Base-by-base conservation (phyloP, 2,888 invertebrate genomes). In the Quadroppia sp. region DNA sequence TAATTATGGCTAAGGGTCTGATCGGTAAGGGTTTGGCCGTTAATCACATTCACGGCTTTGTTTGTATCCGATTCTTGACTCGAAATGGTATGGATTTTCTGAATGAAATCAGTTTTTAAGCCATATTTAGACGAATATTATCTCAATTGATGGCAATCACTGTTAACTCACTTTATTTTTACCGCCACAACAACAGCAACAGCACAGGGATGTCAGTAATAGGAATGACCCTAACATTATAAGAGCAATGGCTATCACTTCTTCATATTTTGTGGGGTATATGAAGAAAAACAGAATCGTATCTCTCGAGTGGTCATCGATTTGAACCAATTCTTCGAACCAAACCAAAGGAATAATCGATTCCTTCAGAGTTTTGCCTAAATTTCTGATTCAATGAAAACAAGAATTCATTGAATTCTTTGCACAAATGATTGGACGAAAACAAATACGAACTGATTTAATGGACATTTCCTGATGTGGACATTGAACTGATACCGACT, bases 181-280 rank as follows among this genome's bases (percentile, higher is more conserved):
- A 40, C 69, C 45, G 25, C 69, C 45, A 45, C 69, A 69, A 61
- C 50, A 74, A 71, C 74, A 74, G 40, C 74, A 71, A 32, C 50
- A 74, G 30, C 70, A 71, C 25, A 74, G 36, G 23, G 71, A 74
- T 13, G 53, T 32, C 0, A 70, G 9, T 1, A 74, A 20, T 11
- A 71, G 11, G 4, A 70, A 1, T 32, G n/a, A 11, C 1, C 56
- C 74, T 13, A 59, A 64, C 3, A 28, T 23, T 11, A 74, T 71
- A 20, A 74, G 28, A 17, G 30, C 53, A 53, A 74, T 20, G 11
- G 70, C 64, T n/a, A 42, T 71, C 15, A 50, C 28, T 32, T 74
- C 74, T 40, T 74, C 71, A 28, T 74, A 74, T 64, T 71, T 50
- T 1, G 36, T n/a, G 20, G 74, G 74, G 45, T 71, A 74, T 15